A percentile compares a stretch with the other conserved stretches of the same genome.
phyloP scores from a whole-genome alignment of 2,797 vertebrate species.

The Luscinia luscinia region DNA sequence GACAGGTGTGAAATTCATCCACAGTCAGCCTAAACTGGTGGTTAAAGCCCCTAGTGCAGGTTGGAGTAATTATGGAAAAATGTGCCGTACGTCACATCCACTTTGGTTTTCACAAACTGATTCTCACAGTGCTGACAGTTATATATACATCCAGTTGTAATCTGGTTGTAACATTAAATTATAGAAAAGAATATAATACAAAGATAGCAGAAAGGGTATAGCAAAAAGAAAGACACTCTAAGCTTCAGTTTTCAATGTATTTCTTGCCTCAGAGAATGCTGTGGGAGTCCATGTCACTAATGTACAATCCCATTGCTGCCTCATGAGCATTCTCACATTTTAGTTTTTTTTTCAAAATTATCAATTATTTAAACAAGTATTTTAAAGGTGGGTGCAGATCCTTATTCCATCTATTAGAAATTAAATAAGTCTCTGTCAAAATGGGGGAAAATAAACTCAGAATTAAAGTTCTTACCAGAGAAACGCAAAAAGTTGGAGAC shows the following conservation, averaged over 20 bases:
- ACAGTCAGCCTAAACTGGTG: neutral
- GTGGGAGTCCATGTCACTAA: accelerated
- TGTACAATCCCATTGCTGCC: neutral
- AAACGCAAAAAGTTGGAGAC: neutral
- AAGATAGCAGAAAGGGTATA: neutral
- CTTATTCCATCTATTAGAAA: neutral
- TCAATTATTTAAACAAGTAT: neutral
- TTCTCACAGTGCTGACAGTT: neutral
- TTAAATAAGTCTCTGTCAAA: neutral
- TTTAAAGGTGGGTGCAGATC: neutral
- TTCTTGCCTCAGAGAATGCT: neutral
- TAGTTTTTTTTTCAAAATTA: neutral
- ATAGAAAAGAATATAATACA: neutral
- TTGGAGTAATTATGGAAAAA: neutral
- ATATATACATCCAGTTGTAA: neutral
- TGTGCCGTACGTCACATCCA: accelerated
- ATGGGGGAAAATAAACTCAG: accelerated
- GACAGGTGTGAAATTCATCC: neutral
- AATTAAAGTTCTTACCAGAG: slow-evolving; percentile 32
- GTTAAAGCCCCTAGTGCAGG: neutral
- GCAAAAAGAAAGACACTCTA: neutral
- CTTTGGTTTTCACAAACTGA: neutral
- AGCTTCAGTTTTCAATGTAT: neutral
- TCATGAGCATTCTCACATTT: neutral
- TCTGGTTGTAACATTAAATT: neutral